Conservation (phyloP, 2,888 invertebrate species). For the Parnassius mnemosyne region DNA sequence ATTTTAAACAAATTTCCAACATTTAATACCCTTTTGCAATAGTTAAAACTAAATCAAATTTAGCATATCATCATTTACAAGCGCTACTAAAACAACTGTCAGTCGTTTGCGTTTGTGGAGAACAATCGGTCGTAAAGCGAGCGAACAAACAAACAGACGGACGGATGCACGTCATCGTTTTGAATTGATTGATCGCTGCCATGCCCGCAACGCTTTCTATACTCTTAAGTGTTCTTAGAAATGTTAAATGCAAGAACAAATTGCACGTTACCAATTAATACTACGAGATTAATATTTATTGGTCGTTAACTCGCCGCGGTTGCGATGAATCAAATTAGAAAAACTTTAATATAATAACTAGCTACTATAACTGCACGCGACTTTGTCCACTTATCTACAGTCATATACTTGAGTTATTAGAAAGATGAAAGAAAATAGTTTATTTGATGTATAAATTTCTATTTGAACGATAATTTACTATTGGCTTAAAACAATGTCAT, state of each 20-base stretch:
- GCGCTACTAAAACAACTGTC: neutral
- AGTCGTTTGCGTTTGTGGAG: neutral
- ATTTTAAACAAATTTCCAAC: no score
- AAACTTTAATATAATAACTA: no score
- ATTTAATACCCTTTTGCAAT: neutral
- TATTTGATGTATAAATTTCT: no score
- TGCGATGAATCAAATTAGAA: no score
- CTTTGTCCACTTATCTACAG: no score
- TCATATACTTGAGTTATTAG: no score
- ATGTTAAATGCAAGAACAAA: neutral
- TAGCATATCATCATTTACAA: neutral
- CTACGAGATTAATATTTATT: neutral
- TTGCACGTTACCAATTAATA: neutral
- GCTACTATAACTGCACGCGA: no score
- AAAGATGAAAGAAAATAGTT: no score
- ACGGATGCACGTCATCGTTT: constrained; percentile 3
- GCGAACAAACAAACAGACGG: neutral
- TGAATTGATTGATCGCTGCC: neutral
- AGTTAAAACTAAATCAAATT: neutral
- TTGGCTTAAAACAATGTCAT: no score
- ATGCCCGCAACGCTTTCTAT: neutral
- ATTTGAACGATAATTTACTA: no score
- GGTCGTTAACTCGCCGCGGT: no score
- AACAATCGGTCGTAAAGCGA: neutral
- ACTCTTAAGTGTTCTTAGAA: neutral